These are phyloP conservation scores for Chymomyza caudatula DNA, from an alignment of 2,888 invertebrate species.

Conservation along the genomic window DNA sequence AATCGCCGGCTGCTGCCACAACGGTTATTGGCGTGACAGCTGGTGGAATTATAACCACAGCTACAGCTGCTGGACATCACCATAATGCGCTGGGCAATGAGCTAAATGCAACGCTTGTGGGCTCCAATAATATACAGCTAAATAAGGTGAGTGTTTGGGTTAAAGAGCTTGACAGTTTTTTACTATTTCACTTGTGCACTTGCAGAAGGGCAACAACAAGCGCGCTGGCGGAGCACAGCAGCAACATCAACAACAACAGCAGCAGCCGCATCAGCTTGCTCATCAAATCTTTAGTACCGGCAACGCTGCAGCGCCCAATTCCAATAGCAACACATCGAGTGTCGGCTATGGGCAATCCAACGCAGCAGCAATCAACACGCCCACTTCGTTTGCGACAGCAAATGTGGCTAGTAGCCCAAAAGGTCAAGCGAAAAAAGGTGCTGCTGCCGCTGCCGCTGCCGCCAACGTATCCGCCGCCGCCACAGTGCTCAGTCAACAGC, in stretches of 20 bases:
- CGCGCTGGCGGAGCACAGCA: constrained; percentile 44
- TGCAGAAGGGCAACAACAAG: constrained; percentile 75
- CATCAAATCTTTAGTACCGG: constrained; percentile 74
- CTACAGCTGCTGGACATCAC: constrained; percentile 42
- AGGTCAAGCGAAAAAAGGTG: constrained; percentile 78
- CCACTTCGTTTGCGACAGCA: constrained; percentile 77
- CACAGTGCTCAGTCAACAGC: constrained; percentile 57
- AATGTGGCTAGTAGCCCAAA: constrained; percentile 78
- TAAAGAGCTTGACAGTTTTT: background rate
- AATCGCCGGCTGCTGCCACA: constrained; percentile 78
- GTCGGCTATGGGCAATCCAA: constrained; percentile 77
- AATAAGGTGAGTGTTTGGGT: constrained; percentile 72
- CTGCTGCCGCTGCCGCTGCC: constrained; percentile 17
- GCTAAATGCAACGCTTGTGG: constrained; percentile 78
- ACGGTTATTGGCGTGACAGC: constrained; percentile 77
- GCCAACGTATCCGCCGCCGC: constrained; percentile 47
- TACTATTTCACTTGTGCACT: constrained; percentile 1
- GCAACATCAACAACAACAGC: constrained; percentile 40
- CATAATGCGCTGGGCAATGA: constrained; percentile 76
- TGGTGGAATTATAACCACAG: constrained; percentile 67
- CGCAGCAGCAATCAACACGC: constrained; percentile 76
- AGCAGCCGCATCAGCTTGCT: constrained; percentile 53
- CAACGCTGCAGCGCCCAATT: constrained; percentile 64
- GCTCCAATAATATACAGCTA: constrained; percentile 78
- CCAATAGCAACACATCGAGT: constrained; percentile 48